Base-by-base conservation (phyloP, 2,797 vertebrate species). In the Eospalax fontanierii region DNA sequence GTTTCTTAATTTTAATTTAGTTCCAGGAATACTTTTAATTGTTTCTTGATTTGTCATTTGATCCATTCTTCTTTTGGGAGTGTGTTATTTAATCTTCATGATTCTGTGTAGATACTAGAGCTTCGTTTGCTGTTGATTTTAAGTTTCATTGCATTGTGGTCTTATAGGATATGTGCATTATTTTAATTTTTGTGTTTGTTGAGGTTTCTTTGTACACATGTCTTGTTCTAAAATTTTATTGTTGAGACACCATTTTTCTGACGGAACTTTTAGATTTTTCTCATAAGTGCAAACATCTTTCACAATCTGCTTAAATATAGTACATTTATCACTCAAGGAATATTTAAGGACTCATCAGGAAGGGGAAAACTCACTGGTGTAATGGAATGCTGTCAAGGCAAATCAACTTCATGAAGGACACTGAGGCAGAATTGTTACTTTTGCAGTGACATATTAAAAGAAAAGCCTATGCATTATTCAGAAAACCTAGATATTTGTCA, bases 381-480 rank as follows among this genome's bases (percentile, higher is more conserved):
- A 99, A 99, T 99, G 99, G 98, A 98, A 98, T 97, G 97, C 98
- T 99, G 98, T 99, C 99, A 99, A 98, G 98, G 97, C 97, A 98
- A 98, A 99, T 99, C 98, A 99, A 97, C 98, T 97, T 99, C 98
- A 98, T 96, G 96, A 98, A 98, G 95, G 98, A 98, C 98, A 99
- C 97, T 92, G 97, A 98, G 98, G 98, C 98, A 98, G 98, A 98
- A 98, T 98, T 98, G 98, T 99, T 99, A 99, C 98, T 98, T 99
- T 98, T 98, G 98, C 98, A 98, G 98, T 99, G 98, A 99, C 98
- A 98, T 98, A 98, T 98, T 98, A 99, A 99, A 99, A 99, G 98
- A 99, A 99, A 99, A 99, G 98, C 98, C 97, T 97, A 99, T 99
- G 98, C 98, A 99, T 99, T 99, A 99, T 99, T 99, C 99, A 99